Base-by-base conservation (phyloP, 2,797 vertebrate species). In the Phylloscopus collybita region DNA sequence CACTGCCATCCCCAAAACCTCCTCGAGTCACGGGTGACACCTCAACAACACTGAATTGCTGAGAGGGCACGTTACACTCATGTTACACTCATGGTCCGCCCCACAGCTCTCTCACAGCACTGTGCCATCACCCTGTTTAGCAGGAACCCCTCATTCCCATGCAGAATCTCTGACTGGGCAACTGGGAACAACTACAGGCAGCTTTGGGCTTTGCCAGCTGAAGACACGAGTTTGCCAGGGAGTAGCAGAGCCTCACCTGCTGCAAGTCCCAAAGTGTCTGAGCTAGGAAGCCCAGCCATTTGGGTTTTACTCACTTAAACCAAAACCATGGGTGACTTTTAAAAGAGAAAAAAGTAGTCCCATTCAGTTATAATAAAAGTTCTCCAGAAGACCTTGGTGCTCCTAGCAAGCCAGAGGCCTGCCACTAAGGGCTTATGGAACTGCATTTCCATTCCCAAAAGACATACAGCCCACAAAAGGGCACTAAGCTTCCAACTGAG, bases 131-230 rank as follows among this genome's bases (percentile, higher is more conserved):
- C 8, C 21, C 34, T 42, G 23, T 11, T 62, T 5, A 65, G 59
- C 21, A n/a, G 54, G 34, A 87, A 29, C 10, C 18, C 51, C 25
- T 34, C 0, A 0, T 6, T 87, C 32, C 56, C 44, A 15, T 0
- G 1, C 21, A 70, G 34, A 38, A 51, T 45, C 18, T 61, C 73
- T 38, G 42, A 27, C 18, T 9, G 1, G 8, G 12, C 13, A 3
- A 9, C 81, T 25, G 49, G 5, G 2, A 70, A 42, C 13, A 66
- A 19, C 18, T 3, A 1, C 40, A 62, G 78, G 50, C 73, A 69
- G 29, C 3, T 2, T 2, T 4, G 2, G 51, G 18, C 5, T 32
- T 76, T 4, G 6, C 9, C 5, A 5, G 53, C 38, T 0, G 2
- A 4, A 32, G 36, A 38, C 6, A 27, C 3, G 15, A 72, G 32